phyloP scores from a whole-genome alignment of 2,113 vertebrate genomes.

The Muntiacus muntjak region DNA sequence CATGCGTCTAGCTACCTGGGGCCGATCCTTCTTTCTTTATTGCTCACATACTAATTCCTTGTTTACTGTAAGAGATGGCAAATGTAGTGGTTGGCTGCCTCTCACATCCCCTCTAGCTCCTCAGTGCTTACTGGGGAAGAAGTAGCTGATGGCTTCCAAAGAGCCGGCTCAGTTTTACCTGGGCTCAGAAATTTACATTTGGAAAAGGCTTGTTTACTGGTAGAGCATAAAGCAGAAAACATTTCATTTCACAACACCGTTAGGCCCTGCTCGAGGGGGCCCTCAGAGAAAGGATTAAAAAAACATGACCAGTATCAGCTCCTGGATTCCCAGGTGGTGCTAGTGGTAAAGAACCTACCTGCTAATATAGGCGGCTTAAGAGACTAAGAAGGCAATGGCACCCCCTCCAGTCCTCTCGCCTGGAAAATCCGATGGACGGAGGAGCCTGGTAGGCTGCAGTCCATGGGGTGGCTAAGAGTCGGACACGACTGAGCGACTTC shows the following conservation, averaged over 20 bases:
- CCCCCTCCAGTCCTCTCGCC: too few species aligned
- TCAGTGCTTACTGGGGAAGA: background rate
- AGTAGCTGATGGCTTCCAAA: background rate
- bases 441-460: too few species aligned
- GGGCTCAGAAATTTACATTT: background rate
- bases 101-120: background rate
- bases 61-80: background rate
- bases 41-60: background rate
- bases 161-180: background rate
- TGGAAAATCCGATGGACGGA: too few species aligned
- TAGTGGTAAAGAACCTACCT: background rate
- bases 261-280: accelerated
- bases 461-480: too few species aligned
- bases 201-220: background rate
- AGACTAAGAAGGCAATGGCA: background rate
- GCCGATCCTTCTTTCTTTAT: background rate
- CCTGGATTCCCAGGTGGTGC: background rate
- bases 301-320: background rate
- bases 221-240: background rate
- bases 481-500: too few species aligned
- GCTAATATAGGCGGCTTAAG: background rate
- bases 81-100: background rate
- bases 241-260: background rate
- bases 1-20: background rate
- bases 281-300: background rate